These are phyloP conservation scores for Laticauda colubrina DNA, from an alignment of 2,113 vertebrate species.

Conservation along the genomic window DNA sequence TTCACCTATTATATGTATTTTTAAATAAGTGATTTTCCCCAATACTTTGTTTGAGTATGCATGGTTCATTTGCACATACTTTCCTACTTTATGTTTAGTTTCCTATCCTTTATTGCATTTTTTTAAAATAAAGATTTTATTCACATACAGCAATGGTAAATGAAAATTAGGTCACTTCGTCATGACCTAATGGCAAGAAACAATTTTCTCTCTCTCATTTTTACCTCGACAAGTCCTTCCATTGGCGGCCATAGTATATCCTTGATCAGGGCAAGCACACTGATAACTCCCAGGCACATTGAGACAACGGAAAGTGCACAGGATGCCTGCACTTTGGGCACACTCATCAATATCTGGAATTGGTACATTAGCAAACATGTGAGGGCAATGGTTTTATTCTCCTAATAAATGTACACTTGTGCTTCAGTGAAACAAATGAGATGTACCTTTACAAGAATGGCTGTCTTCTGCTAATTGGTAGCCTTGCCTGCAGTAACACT, in stretches of 20 bases:
- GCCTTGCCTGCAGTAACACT: slow-evolving; percentile 92
- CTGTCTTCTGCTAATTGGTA: slow-evolving; percentile 89
- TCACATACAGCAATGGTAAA: not conserved
- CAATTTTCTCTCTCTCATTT: not conserved
- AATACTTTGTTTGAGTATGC: not conserved
- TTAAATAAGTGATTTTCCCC: not conserved
- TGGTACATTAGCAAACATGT: slow-evolving; percentile 24
- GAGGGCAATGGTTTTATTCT: not conserved
- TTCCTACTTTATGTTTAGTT: not conserved
- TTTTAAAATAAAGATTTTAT: not conserved
- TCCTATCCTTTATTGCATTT: not conserved
- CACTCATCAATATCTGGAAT: slow-evolving; percentile 90
- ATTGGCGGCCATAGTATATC: slow-evolving; percentile 83
- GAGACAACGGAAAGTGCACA: slow-evolving; percentile 88
- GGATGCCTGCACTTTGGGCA: slow-evolving; percentile 80
- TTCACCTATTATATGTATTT: not conserved
- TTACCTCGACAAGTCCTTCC: slow-evolving; percentile 89
- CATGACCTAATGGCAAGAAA: not conserved
- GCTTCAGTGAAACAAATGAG: not conserved
- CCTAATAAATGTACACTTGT: not conserved
- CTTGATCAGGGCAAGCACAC: slow-evolving; percentile 85
- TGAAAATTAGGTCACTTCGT: not conserved
- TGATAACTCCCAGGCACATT: slow-evolving; percentile 90
- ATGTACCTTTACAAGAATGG: slow-evolving; percentile 84
- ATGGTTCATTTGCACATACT: not conserved